Evolutionary conservation across 2,113 vertebrate genomes (phyloP).

Genomic region (Amazona guildingii): DNA sequence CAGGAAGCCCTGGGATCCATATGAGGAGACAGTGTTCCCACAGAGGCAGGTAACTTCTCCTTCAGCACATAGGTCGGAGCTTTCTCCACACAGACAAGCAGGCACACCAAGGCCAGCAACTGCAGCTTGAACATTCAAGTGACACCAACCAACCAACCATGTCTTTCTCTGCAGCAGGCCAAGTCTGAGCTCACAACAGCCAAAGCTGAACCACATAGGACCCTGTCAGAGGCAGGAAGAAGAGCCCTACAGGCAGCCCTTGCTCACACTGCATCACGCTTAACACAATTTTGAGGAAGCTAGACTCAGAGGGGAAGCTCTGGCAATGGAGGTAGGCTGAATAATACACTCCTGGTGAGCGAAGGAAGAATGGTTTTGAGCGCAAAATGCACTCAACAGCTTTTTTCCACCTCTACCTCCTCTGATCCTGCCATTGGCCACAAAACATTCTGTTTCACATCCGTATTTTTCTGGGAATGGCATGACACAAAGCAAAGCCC

Average conservation of each 20-base stretch:
- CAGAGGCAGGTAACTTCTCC: neutral
- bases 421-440: neutral
- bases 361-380: neutral
- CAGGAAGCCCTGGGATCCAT: neutral
- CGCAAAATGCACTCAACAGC: fast-evolving
- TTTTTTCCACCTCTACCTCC: slow-evolving; percentile 6
- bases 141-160: neutral
- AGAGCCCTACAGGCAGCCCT: neutral
- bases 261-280: fast-evolving
- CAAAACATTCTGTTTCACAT: neutral
- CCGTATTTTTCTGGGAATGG: slow-evolving; percentile 23
- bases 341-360: neutral
- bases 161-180: neutral
- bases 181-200: neutral
- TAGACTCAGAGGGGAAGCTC: neutral
- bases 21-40: fast-evolving
- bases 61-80: neutral
- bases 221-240: neutral
- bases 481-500: slow-evolving; percentile 13
- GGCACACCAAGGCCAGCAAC: neutral
- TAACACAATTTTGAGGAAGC: neutral
- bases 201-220: fast-evolving
- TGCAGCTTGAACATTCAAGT: neutral
- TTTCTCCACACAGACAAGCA: neutral
- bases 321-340: neutral